Evolutionary conservation across 64 coral and sea anemone genomes (phyloP).

Genomic region (Anthopleura sola): DNA sequence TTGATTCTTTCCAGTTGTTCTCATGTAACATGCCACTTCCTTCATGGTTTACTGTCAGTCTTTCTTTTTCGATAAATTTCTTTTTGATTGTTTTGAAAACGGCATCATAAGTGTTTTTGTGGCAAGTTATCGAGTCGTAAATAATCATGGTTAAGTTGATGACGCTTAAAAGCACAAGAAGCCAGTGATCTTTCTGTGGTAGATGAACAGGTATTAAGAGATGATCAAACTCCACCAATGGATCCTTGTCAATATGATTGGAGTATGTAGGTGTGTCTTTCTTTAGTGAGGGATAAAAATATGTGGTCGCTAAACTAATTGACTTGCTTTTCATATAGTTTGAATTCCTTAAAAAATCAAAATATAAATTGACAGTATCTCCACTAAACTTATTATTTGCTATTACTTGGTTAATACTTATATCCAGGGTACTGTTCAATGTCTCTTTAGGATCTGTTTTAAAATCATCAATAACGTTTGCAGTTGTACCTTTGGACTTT

Average conservation of each 20-base stretch:
- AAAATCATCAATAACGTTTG: not conserved
- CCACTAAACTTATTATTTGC: conserved; percentile 1
- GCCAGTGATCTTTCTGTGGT: conserved; percentile 6
- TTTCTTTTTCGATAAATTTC: not conserved
- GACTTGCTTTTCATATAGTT: not conserved
- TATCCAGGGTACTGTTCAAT: not conserved
- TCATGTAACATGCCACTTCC: not conserved
- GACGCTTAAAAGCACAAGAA: not conserved
- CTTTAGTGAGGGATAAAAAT: not conserved
- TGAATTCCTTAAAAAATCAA: not conserved
- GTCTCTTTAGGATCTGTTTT: not conserved
- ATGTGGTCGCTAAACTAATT: not conserved
- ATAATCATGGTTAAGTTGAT: not conserved
- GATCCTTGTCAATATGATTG: not conserved
- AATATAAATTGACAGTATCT: not conserved
- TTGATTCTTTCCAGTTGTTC: not conserved
- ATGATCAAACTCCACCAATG: not conserved
- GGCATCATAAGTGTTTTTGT: not conserved
- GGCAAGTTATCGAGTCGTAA: not conserved
- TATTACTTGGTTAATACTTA: not conserved
- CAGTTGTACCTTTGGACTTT: not conserved
- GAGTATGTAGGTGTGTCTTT: not conserved
- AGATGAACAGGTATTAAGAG: not conserved
- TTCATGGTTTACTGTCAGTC: not conserved
- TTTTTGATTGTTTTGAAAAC: conserved; percentile 1